These are phyloP conservation scores for Mesochorus sp. DNA, from an alignment of 2,888 invertebrate species.

Conservation along the genomic window DNA sequence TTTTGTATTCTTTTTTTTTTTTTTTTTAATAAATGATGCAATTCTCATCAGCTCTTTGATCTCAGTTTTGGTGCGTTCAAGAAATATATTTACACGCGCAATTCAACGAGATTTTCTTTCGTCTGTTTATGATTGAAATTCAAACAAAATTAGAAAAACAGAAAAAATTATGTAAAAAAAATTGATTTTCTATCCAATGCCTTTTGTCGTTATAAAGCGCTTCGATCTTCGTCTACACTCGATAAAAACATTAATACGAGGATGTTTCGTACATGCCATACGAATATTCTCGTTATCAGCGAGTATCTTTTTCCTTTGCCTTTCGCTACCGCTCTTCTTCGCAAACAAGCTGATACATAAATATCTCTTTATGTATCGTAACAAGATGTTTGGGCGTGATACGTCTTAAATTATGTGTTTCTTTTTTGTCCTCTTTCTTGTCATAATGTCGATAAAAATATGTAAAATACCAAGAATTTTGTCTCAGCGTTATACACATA, in stretches of 20 bases:
- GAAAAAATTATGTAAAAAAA: not conserved
- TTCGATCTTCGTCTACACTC: no score
- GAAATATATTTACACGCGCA: slow-evolving; percentile 59
- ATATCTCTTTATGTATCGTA: slow-evolving; percentile 62
- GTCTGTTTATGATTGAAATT: not conserved
- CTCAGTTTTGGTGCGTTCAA: slow-evolving; percentile 57
- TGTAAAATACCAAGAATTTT: slow-evolving; percentile 68
- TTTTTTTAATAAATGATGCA: no score
- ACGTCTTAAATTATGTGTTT: slow-evolving; percentile 53
- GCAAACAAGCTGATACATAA: slow-evolving; percentile 51
- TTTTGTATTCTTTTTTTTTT: not conserved
- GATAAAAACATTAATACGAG: not conserved
- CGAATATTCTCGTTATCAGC: slow-evolving; percentile 11
- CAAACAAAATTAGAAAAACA: not conserved
- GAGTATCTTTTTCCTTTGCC: not conserved
- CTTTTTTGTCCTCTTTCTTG: slow-evolving; percentile 57
- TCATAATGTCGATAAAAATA: slow-evolving; percentile 68
- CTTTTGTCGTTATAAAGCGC: no score
- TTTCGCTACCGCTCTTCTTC: slow-evolving; percentile 22
- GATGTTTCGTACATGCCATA: slow-evolving; percentile 5
- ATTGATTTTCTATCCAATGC: not conserved
- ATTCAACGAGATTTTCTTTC: slow-evolving; percentile 28
- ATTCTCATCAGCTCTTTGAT: slow-evolving; percentile 22
- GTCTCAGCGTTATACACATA: slow-evolving; percentile 41
- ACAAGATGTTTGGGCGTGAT: slow-evolving; percentile 61